Evolutionary conservation across 2,888 invertebrate species (phyloP).

Genomic region (Phania funesta): DNA sequence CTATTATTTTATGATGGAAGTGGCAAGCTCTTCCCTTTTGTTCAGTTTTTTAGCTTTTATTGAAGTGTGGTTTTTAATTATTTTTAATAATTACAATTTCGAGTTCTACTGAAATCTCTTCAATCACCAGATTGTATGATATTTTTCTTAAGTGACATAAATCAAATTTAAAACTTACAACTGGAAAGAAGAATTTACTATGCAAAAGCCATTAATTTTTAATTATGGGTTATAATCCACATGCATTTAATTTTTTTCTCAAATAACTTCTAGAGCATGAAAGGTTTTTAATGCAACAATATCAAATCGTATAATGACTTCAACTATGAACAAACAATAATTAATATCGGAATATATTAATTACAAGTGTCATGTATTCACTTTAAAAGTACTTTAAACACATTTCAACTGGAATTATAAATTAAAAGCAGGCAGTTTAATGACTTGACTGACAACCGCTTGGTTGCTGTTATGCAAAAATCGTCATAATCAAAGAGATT

Average conservation of each 20-base stretch:
- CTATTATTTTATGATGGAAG: no score
- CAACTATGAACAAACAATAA: constrained; percentile 50
- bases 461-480: neutral
- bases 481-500: no score
- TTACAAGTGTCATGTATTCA: constrained; percentile 39
- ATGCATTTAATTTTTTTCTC: constrained; percentile 17
- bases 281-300: neutral
- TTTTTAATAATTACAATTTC: no score
- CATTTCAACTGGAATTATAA: neutral
- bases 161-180: no score
- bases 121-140: no score
- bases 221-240: constrained; percentile 50
- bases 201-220: constrained; percentile 47
- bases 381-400: constrained; percentile 4
- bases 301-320: constrained; percentile 22
- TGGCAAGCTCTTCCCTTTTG: no score
- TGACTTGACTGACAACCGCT: neutral
- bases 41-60: no score
- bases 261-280: neutral
- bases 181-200: no score
- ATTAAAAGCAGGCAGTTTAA: neutral
- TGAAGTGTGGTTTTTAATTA: no score
- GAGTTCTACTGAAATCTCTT: no score
- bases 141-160: no score
- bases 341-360: constrained; percentile 46